Evolutionary conservation across 2,888 invertebrate genomes (phyloP).

Genomic region (Muschampia plurimacula): DNA sequence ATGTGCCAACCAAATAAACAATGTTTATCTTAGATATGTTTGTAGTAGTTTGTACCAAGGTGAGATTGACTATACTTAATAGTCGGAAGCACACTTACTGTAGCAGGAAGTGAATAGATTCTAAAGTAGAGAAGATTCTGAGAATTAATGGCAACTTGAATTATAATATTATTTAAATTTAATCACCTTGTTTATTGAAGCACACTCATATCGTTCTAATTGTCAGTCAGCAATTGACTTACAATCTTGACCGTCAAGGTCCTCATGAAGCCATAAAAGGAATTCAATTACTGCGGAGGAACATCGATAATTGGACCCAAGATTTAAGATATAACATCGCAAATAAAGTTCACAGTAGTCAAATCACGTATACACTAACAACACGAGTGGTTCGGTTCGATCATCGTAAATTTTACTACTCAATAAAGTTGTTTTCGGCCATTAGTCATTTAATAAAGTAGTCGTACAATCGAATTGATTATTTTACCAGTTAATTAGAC

Average conservation of each 20-base stretch:
- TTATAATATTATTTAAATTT: slow-evolving; percentile 7
- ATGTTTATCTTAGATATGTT: background rate
- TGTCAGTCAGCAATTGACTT: slow-evolving; percentile 12
- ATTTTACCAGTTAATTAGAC: slow-evolving; percentile 50
- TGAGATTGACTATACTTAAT: background rate
- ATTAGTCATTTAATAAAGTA: slow-evolving; percentile 47
- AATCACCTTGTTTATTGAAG: slow-evolving; percentile 18
- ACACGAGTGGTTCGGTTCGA: slow-evolving; percentile 40
- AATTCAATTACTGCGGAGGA: slow-evolving; percentile 21
- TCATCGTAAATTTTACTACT: slow-evolving; percentile 48
- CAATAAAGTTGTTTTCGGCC: slow-evolving; percentile 48
- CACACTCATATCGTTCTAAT: slow-evolving; percentile 17
- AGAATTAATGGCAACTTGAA: background rate
- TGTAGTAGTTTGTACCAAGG: background rate
- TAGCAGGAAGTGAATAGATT: background rate
- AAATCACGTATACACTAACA: slow-evolving; percentile 34
- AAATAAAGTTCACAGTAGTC: slow-evolving; percentile 24
- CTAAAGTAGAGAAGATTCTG: background rate
- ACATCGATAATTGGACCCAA: slow-evolving; percentile 21
- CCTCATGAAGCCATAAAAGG: slow-evolving; percentile 7
- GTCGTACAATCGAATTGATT: slow-evolving; percentile 47
- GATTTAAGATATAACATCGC: slow-evolving; percentile 28
- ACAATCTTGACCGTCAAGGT: slow-evolving; percentile 27
- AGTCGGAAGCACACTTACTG: background rate
- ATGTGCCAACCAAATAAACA: too few species aligned